These are phyloP conservation scores for Daphoenositta chrysoptera DNA, from an alignment of 2,113 vertebrate genomes.

Conservation along the genomic window DNA sequence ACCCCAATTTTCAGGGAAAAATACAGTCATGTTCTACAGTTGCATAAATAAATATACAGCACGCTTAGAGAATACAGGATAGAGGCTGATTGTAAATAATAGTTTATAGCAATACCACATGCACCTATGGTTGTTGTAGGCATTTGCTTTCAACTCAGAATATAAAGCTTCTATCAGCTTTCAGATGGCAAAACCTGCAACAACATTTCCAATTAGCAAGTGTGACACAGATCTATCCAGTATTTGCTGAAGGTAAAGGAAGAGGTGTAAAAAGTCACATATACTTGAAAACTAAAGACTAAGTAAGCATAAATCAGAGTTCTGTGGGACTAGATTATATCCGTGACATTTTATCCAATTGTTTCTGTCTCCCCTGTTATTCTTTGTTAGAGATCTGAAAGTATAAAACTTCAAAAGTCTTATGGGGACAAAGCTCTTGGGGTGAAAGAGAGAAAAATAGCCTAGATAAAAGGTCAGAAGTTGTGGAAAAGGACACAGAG, in stretches of 20 bases:
- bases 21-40: not conserved
- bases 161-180: not conserved
- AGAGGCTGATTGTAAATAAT: not conserved
- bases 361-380: conserved; percentile 31
- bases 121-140: not conserved
- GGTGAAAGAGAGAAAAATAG: not conserved
- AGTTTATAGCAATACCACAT: not conserved
- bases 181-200: not conserved
- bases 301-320: not conserved
- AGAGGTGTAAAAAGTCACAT: not conserved
- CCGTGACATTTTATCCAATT: conserved; percentile 34
- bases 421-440: conserved; percentile 16
- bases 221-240: not conserved
- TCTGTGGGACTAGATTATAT: not conserved
- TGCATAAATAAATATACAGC: not conserved
- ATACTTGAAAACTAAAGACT: not conserved
- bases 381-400: conserved; percentile 26
- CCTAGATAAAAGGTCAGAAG: conserved; percentile 21
- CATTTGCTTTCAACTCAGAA: not conserved
- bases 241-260: not conserved
- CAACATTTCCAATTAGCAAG: conserved; percentile 4
- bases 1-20: not conserved
- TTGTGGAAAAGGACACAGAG: conserved; percentile 19
- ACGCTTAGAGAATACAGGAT: not conserved
- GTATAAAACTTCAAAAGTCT: conserved; percentile 36